Evolutionary conservation across 1,140 invertebrate genomes (phyloP).

Genomic region (Plodia interpunctella): DNA sequence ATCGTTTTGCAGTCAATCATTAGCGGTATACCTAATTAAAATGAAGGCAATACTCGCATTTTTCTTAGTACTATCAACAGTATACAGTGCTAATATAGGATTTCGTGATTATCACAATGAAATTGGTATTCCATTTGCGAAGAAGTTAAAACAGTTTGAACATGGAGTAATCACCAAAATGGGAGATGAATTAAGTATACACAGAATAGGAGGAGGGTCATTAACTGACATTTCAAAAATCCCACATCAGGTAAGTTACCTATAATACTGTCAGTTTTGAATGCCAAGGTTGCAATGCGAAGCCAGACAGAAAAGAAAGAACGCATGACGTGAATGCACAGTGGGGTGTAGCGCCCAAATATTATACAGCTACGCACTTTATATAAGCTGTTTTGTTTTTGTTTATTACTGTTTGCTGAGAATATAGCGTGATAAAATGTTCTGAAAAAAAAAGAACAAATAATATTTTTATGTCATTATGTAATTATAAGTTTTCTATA

Average conservation of each 20-base stretch:
- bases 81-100: not conserved
- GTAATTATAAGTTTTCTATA: no score
- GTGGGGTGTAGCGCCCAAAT: no score
- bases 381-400: no score
- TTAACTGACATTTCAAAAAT: not conserved
- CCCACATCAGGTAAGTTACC: not conserved
- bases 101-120: not conserved
- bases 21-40: not conserved
- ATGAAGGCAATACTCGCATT: not conserved
- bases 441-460: no score
- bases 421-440: no score
- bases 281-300: no score
- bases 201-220: not conserved
- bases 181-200: not conserved
- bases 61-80: not conserved
- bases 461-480: no score
- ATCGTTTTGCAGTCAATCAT: not conserved
- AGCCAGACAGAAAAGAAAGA: no score
- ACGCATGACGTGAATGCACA: no score
- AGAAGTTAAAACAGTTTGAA: not conserved
- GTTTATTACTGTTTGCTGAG: no score
- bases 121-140: not conserved
- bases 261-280: not conserved
- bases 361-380: no score
- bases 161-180: not conserved